Percentiles rank a stretch among this genome's conserved stretches.
Conservation (phyloP, 2,888 invertebrate genomes). For the Abrostola tripartita region DNA sequence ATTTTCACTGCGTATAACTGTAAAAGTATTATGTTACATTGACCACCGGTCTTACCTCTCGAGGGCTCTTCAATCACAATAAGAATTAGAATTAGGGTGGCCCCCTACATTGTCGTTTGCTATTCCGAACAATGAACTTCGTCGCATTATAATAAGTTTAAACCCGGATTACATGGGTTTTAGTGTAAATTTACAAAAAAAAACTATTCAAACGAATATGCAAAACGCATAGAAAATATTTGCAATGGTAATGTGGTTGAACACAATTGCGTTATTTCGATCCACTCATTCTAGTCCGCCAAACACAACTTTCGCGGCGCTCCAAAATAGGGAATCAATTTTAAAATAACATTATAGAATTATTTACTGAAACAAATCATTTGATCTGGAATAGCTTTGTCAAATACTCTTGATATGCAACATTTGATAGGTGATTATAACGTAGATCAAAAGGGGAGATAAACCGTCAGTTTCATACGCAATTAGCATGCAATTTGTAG, state of each 20-base stretch:
- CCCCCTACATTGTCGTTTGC: slow-evolving; percentile 50
- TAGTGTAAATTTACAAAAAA: slow-evolving; percentile 59
- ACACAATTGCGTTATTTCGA: slow-evolving; percentile 41
- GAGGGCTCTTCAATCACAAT: slow-evolving; percentile 67
- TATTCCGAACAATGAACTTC: slow-evolving; percentile 44
- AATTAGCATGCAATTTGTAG: slow-evolving; percentile 32
- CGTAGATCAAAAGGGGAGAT: slow-evolving; percentile 41
- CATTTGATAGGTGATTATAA: slow-evolving; percentile 22
- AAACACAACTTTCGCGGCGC: background rate
- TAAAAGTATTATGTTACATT: slow-evolving; percentile 75
- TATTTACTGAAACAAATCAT: background rate
- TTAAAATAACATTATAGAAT: background rate
- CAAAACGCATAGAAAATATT: slow-evolving; percentile 54
- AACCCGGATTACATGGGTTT: slow-evolving; percentile 73
- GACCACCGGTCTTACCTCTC: slow-evolving; percentile 71
- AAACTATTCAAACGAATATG: slow-evolving; percentile 54
- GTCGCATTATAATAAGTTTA: slow-evolving; percentile 63
- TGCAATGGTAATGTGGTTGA: slow-evolving; percentile 59
- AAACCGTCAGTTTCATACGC: slow-evolving; percentile 27
- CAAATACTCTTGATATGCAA: slow-evolving; percentile 9
- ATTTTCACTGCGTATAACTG: slow-evolving; percentile 1
- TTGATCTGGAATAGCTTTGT: background rate
- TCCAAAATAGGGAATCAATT: background rate
- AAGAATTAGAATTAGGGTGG: slow-evolving; percentile 70
- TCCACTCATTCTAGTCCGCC: slow-evolving; percentile 5